phyloP scores from a whole-genome alignment of 2,888 invertebrate genomes.

The Zelleria hepariella region DNA sequence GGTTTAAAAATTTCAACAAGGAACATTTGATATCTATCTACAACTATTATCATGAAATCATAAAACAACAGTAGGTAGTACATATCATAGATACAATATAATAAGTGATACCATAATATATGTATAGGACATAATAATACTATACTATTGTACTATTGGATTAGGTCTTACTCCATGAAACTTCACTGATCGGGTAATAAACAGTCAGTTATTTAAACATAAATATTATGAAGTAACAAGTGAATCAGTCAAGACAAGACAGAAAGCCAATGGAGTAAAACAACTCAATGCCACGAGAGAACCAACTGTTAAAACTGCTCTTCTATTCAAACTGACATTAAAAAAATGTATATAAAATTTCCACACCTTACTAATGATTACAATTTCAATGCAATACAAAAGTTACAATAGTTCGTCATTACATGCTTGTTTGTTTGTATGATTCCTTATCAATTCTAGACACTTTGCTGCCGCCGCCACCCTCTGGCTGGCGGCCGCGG shows the following conservation, averaged over 20 bases:
- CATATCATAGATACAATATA: slow-evolving; percentile 18
- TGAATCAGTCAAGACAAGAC: neutral
- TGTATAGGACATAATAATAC: no score
- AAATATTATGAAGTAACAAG: neutral
- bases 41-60: slow-evolving; percentile 18
- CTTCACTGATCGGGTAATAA: slow-evolving; percentile 1
- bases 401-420: slow-evolving; percentile 47
- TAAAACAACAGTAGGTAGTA: slow-evolving; percentile 10
- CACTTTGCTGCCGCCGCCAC: slow-evolving; percentile 24
- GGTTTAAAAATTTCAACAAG: slow-evolving; percentile 46
- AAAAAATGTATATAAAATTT: slow-evolving; percentile 68
- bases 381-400: slow-evolving; percentile 60
- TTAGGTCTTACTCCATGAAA: slow-evolving; percentile 18
- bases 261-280: slow-evolving; percentile 18
- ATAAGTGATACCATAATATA: no score
- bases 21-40: slow-evolving; percentile 39
- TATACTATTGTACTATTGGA: no score
- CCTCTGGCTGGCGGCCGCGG: neutral
- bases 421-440: neutral
- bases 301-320: slow-evolving; percentile 41
- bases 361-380: slow-evolving; percentile 56
- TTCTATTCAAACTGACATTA: slow-evolving; percentile 39
- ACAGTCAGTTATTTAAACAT: no score
- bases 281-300: slow-evolving; percentile 66
- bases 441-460: slow-evolving; percentile 22